These are phyloP conservation scores for Orthonychiurus folsomi DNA, from an alignment of 2,888 invertebrate species.

Conservation along the genomic window DNA sequence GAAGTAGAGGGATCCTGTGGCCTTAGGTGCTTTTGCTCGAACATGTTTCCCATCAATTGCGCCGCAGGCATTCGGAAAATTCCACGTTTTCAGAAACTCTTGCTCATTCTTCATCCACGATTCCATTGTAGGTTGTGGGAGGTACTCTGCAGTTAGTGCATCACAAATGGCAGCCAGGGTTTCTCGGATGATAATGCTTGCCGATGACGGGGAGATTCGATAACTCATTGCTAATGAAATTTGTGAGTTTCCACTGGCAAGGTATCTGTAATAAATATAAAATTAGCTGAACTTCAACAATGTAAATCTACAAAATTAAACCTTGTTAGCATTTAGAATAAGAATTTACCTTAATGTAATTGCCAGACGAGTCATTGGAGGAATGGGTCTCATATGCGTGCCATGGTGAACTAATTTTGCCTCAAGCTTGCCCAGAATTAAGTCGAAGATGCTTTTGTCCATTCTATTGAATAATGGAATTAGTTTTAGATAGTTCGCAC, in stretches of 20 bases:
- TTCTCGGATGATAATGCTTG: constrained; percentile 9
- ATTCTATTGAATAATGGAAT: too few species aligned
- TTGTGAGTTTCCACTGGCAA: constrained; percentile 4
- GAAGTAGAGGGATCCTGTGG: constrained; percentile 14
- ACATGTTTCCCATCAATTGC: constrained; percentile 25
- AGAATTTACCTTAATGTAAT: too few species aligned
- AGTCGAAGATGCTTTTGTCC: too few species aligned
- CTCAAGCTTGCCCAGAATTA: too few species aligned
- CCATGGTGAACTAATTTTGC: too few species aligned
- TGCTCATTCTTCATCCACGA: constrained; percentile 10
- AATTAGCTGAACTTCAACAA: too few species aligned
- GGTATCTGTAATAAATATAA: too few species aligned
- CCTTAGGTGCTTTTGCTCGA: constrained; percentile 4
- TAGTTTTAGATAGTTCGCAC: too few species aligned
- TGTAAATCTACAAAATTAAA: too few species aligned
- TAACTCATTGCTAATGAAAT: neutral
- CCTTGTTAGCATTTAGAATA: too few species aligned
- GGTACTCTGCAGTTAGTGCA: constrained; percentile 4
- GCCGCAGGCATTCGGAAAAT: constrained; percentile 20
- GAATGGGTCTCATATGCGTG: too few species aligned
- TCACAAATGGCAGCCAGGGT: constrained; percentile 6
- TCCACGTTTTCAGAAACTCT: constrained; percentile 14
- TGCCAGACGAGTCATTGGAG: too few species aligned
- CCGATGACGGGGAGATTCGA: constrained; percentile 15
- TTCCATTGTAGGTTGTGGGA: constrained; percentile 8